Evolutionary conservation across 2,797 vertebrate genomes (phyloP).

Genomic region (Sebastes glaucus): DNA sequence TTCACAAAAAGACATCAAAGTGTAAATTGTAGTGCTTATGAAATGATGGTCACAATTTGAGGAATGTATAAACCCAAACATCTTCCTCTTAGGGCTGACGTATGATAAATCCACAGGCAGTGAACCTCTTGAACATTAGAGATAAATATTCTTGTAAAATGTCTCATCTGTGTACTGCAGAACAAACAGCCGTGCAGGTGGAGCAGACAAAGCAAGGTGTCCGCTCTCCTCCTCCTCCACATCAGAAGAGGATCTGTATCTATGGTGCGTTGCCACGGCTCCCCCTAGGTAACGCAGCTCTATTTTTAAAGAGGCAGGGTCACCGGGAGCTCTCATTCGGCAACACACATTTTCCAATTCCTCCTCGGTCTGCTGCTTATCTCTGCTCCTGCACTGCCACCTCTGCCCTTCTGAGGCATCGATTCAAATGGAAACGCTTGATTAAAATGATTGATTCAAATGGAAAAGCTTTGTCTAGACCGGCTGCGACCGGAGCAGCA

Average conservation of each 20-base stretch:
- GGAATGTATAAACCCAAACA: slow-evolving; percentile 53
- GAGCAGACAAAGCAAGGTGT: slow-evolving; percentile 61
- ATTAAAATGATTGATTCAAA: slow-evolving; percentile 63
- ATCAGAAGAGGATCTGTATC: slow-evolving; percentile 70
- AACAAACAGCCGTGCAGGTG: slow-evolving; percentile 50
- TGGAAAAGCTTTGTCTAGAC: slow-evolving; percentile 44
- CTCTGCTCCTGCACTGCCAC: slow-evolving; percentile 24
- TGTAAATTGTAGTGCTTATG: slow-evolving; percentile 45
- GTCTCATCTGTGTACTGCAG: slow-evolving; percentile 45
- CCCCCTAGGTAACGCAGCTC: slow-evolving; percentile 73
- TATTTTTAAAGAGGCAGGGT: slow-evolving; percentile 78
- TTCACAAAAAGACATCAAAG: slow-evolving; percentile 64
- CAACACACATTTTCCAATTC: background rate
- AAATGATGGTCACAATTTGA: slow-evolving; percentile 41
- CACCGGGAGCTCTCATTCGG: slow-evolving; percentile 56
- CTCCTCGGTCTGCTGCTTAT: slow-evolving; percentile 19
- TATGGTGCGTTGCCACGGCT: slow-evolving; percentile 70
- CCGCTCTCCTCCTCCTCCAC: slow-evolving; percentile 49
- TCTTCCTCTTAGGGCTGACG: slow-evolving; percentile 17
- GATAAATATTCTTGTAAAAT: slow-evolving; percentile 19
- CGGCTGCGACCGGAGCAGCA: slow-evolving; percentile 26
- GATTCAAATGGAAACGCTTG: slow-evolving; percentile 48
- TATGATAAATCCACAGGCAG: slow-evolving; percentile 48
- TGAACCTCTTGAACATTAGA: slow-evolving; percentile 38
- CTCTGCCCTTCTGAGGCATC: slow-evolving; percentile 48